These are phyloP conservation scores for Drosophila nigricruria DNA, from an alignment of 2,888 invertebrate species.

Conservation along the genomic window DNA sequence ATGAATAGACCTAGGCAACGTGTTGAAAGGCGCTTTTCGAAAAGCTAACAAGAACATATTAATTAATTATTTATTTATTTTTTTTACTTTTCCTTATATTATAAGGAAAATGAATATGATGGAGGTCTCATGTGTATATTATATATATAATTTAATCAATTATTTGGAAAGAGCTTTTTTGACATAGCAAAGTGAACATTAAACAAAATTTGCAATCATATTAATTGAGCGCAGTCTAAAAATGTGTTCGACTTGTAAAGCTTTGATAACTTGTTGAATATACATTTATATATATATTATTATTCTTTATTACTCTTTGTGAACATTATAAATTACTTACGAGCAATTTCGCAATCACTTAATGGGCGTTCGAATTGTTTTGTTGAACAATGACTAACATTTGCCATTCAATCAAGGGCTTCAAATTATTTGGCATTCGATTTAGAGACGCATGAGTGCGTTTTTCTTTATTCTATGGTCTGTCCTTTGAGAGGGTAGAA, in stretches of 20 bases:
- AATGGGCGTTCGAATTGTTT: conserved; percentile 47
- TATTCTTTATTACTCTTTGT: not conserved
- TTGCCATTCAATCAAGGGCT: conserved; percentile 44
- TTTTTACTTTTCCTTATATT: not conserved
- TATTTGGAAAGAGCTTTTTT: not conserved
- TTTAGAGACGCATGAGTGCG: conserved; percentile 38
- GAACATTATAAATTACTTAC: conserved; percentile 72
- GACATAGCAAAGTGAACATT: not conserved
- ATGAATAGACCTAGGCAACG: not conserved
- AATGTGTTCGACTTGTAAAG: not conserved
- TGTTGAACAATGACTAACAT: conserved; percentile 2
- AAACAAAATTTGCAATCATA: not conserved
- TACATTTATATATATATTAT: not conserved
- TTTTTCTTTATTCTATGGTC: conserved; percentile 19
- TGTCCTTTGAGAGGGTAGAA: not conserved
- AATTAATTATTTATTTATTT: not conserved
- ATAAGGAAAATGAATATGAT: not conserved
- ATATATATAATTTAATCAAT: conserved; percentile 4
- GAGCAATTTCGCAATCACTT: conserved; percentile 74
- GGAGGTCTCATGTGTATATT: not conserved
- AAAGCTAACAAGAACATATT: conserved; percentile 8
- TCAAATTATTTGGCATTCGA: conserved; percentile 73
- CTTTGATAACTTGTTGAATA: conserved; percentile 5
- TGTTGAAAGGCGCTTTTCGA: conserved; percentile 4
- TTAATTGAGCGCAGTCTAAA: not conserved